Base-by-base conservation (phyloP, 2,797 vertebrate genomes). In the Ctenochaetus hawaiiensis region DNA sequence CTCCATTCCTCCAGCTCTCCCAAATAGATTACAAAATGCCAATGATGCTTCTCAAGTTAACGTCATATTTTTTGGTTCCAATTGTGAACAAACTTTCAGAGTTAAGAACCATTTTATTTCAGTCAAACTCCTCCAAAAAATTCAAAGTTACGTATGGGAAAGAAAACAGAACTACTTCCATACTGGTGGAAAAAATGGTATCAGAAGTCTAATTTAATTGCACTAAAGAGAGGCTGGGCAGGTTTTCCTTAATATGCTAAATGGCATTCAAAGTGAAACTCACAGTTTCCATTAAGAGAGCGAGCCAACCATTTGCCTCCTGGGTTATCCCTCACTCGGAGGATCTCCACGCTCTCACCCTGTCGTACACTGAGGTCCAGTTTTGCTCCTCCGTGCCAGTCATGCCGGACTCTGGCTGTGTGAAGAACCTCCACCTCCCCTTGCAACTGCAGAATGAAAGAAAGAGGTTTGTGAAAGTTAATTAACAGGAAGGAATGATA, bases 271-370 rank as follows among this genome's bases (percentile, higher is more conserved):
- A 65, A 59, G n/a, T 14, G 4, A 67, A 60, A 92, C 95, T 94
- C 78, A 96, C 95, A 93, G 75, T 67, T 93, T 85, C 94, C 93
- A 0, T 13, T 85, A 12, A 90, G 10, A 10, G 92, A 90, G 30
- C 94, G 93, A 17, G 92, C 95, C 73, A 96, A 59, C 95, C 95
- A 96, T 88, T 87, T 95, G 10, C 95, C 95, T 56, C 80, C 90
- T 0, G 95, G 95, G 77, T 94, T 96, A 47, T 94, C 84, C 44
- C 92, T 93, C 41, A 95, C 89, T 34, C 95, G 72, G 4, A 96
- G 53, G 59, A 96, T 95, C 74, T 96, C 95, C 77, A 96, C 91
- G 0, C 22, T 87, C 0, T 96, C 94, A 3, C 94, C 95, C 53
- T 94, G 91, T 2, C 43, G 75, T 4, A 96, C 89, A 0, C 56